Conservation (phyloP, 2,113 vertebrate genomes). For the Melanerpes aurifrons region DNA sequence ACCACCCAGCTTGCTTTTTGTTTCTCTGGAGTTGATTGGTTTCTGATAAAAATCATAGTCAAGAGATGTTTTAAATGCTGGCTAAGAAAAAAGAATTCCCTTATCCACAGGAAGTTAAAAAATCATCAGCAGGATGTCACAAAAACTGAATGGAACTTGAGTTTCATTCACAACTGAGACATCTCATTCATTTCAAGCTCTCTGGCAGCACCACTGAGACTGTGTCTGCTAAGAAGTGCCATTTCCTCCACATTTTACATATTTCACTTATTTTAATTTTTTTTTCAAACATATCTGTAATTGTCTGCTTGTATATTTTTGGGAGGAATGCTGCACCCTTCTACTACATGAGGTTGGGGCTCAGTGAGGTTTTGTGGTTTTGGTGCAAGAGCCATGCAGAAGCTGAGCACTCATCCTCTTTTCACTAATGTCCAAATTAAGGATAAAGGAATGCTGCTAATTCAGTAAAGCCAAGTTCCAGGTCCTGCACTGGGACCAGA, state of each 20-base stretch:
- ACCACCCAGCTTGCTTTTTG: background rate
- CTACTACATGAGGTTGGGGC: background rate
- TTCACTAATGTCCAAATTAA: background rate
- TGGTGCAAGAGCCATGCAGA: background rate
- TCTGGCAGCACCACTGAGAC: background rate
- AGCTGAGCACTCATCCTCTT: background rate
- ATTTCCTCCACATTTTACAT: background rate
- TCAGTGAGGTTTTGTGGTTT: background rate
- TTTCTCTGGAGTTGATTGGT: background rate
- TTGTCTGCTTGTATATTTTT: background rate
- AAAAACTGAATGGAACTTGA: constrained; percentile 29
- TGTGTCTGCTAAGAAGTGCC: background rate
- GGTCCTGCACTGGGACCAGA: too few species aligned
- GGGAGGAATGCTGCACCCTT: background rate
- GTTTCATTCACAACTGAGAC: too few species aligned
- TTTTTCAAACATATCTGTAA: background rate
- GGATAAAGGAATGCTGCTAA: background rate
- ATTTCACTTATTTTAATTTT: too few species aligned
- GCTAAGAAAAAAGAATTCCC: background rate
- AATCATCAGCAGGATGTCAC: background rate
- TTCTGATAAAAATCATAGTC: background rate
- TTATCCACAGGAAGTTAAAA: background rate
- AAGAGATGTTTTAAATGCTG: background rate
- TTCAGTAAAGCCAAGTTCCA: too few species aligned
- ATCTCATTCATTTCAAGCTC: constrained; percentile 17